Evolutionary conservation across 2,888 invertebrate species (phyloP), one percentile per base, ranked within the genome.

Genomic region (Listrodromus nycthemerus): DNA sequence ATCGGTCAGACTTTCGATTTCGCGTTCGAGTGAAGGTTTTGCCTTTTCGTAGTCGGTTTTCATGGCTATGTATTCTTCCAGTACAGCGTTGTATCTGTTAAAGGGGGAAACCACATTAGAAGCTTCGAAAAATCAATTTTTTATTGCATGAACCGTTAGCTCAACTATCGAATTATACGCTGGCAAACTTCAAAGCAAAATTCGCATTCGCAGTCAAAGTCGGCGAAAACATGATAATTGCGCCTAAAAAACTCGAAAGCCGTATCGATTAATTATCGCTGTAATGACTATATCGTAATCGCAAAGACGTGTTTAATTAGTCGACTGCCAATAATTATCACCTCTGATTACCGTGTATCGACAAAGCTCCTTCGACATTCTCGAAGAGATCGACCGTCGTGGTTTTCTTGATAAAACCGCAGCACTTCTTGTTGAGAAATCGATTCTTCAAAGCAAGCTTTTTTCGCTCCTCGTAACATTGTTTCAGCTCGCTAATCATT

Each of bases 371-470:
- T 19, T 82, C 82, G 1, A 83, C 67, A 50, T 65, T 86, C 10
- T 88, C 89, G 24, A 89, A 84, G 16, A 80, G 79, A 33, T 69
- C 85, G 0, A 70, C 52, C 2, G 76, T 27, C 6, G 84, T 77
- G 0, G 81, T 78, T 70, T 86, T 88, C 2, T 83, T 74, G 2
- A 87, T 67, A 50, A 61, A 70, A 7, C 86, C 80, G 21, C 83
- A 81, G 55, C 86, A 87, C 30, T 87, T 84, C 67, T 83, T 88
- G 24, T 87, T 87, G 3, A 90, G 84, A 82, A 86, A 89, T 52
- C 78, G 86, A 69, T 88, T 90, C 45, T 81, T 85, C 16, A 84
- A 48, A 48, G 67, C 70, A 0, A 87, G 37, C 1, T 70, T 30
- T 58, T 75, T 85, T 2, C 76, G 61, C 16, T 89, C 86, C 1